Conservation (phyloP, 2,113 vertebrate genomes). For the Megaptera novaeangliae region DNA sequence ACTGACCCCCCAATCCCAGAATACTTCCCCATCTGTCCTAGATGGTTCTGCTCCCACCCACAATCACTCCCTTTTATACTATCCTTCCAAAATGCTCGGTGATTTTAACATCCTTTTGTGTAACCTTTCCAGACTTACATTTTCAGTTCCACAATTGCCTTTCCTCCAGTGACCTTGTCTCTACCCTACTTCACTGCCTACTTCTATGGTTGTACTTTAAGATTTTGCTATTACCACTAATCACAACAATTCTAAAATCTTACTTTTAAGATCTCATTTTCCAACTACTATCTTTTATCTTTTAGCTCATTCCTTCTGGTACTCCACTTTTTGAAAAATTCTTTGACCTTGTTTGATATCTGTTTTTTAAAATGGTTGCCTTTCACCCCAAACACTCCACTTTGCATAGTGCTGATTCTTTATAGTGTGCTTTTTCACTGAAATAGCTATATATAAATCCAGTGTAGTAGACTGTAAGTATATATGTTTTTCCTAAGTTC, state of each 20-base stretch:
- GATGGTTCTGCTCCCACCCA: not conserved
- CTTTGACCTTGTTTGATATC: not conserved
- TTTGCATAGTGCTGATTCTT: not conserved
- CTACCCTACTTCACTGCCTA: not conserved
- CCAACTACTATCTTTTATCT: not conserved
- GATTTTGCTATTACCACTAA: not conserved
- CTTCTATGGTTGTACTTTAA: not conserved
- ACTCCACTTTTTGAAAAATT: not conserved
- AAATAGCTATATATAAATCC: not conserved
- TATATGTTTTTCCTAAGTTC: not conserved
- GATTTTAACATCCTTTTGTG: not conserved
- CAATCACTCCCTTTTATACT: not conserved
- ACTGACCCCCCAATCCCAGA: not conserved
- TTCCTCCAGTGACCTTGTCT: not conserved
- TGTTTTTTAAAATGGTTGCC: not conserved
- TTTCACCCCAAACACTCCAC: not conserved
- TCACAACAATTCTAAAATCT: not conserved
- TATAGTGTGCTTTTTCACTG: not conserved
- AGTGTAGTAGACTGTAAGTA: not conserved
- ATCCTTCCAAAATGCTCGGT: not conserved
- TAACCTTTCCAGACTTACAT: not conserved
- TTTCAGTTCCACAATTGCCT: not conserved
- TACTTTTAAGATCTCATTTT: not conserved
- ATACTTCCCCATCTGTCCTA: not conserved
- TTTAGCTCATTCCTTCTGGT: not conserved